phyloP scores from a whole-genome alignment of 2,888 invertebrate species.

The Polymixis lichenea region DNA sequence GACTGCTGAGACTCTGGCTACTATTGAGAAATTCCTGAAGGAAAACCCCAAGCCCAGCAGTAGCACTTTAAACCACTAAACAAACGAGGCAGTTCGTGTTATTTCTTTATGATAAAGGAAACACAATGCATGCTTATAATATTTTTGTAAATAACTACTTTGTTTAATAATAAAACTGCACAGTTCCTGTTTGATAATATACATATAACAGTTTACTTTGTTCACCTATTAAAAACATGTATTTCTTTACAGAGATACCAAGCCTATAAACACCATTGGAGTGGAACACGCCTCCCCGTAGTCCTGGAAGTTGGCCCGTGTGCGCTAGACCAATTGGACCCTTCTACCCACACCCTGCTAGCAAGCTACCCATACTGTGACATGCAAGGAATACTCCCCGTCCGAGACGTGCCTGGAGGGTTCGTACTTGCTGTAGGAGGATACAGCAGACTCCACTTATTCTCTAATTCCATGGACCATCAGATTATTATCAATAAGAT shows the following conservation, averaged over 20 bases:
- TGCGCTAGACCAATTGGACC: slow-evolving; percentile 97
- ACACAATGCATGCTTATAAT: background rate
- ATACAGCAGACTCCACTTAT: slow-evolving; percentile 97
- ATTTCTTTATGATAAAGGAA: background rate
- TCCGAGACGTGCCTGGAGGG: slow-evolving; percentile 97
- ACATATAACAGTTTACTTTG: background rate
- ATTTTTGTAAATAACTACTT: background rate
- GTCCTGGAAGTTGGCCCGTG: slow-evolving; percentile 97
- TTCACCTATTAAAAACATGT: background rate
- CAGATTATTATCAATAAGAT: slow-evolving; percentile 97
- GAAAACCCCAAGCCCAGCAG: background rate
- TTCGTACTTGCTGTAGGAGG: slow-evolving; percentile 98
- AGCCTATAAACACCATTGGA: slow-evolving; percentile 99
- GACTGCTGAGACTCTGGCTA: no score
- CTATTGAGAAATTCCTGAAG: background rate
- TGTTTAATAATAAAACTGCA: background rate
- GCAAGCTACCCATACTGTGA: slow-evolving; percentile 91
- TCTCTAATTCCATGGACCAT: slow-evolving; percentile 94
- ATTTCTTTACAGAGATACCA: slow-evolving; percentile 92
- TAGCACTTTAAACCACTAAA: background rate
- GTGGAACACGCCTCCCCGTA: slow-evolving; percentile 96
- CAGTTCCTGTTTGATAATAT: no score
- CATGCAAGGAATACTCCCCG: slow-evolving; percentile 90
- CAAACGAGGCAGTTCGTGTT: background rate
- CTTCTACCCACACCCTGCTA: slow-evolving; percentile 94